Evolutionary conservation across 2,113 vertebrate genomes (phyloP).

Genomic region (Probosciger aterrimus): DNA sequence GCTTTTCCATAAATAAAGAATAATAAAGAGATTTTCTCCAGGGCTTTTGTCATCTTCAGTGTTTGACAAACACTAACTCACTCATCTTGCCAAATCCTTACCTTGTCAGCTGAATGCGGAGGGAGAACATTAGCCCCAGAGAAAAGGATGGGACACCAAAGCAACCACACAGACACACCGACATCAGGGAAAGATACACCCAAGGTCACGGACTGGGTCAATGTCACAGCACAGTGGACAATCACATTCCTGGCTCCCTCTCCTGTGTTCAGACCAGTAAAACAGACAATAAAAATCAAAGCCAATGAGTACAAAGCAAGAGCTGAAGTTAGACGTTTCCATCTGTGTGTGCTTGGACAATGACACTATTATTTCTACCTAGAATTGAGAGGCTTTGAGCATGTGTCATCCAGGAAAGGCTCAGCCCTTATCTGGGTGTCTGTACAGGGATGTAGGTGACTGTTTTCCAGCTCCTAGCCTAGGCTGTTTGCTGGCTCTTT

Average conservation of each 20-base stretch:
- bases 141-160: background rate
- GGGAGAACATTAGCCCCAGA: background rate
- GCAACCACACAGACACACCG: background rate
- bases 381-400: background rate
- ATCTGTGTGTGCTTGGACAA: background rate
- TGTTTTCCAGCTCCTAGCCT: background rate
- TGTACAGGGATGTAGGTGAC: background rate
- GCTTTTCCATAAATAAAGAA: background rate
- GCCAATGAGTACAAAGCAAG: background rate
- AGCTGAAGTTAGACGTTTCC: background rate
- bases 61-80: background rate
- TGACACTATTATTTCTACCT: background rate
- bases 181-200: background rate
- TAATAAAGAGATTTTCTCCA: background rate
- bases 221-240: background rate
- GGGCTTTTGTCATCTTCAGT: background rate
- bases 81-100: background rate
- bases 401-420: background rate
- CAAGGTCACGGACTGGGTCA: background rate
- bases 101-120: background rate
- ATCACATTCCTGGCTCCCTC: background rate
- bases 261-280: background rate
- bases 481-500: background rate
- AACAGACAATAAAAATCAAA: background rate
- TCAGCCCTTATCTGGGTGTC: background rate